These are phyloP conservation scores for Chydorus sphaericus DNA, from an alignment of 2,888 invertebrate species.

Conservation along the genomic window DNA sequence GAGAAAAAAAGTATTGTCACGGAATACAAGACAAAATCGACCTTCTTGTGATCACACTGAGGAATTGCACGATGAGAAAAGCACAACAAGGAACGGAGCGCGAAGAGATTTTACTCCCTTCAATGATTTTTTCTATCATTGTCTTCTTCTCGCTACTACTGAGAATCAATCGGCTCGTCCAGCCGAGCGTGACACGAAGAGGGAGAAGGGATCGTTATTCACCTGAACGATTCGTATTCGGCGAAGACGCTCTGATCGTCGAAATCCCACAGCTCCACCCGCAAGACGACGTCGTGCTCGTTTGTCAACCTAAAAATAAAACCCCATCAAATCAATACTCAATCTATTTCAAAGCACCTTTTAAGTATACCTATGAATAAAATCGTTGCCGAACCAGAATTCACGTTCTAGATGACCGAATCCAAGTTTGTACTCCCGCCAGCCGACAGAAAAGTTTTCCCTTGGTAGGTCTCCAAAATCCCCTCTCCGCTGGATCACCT, in stretches of 20 bases:
- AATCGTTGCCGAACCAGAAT: constrained; percentile 52
- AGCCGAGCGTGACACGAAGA: background rate
- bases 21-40: too few relatives aligned
- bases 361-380: constrained; percentile 30
- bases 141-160: too few relatives aligned
- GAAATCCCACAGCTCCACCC: constrained; percentile 38
- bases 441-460: constrained; percentile 46
- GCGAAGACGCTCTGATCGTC: constrained; percentile 35
- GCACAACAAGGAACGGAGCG: too few relatives aligned
- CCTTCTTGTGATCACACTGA: too few relatives aligned
- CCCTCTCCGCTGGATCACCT: constrained; percentile 28
- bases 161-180: background rate
- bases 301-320: constrained; percentile 26
- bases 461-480: constrained; percentile 25
- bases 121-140: too few relatives aligned
- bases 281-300: constrained; percentile 31
- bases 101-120: too few relatives aligned
- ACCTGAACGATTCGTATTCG: constrained; percentile 33
- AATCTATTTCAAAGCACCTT: too few relatives aligned
- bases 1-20: too few relatives aligned
- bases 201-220: background rate
- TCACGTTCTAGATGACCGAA: constrained; percentile 56
- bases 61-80: too few relatives aligned
- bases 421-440: constrained; percentile 50
- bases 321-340: too few relatives aligned